Evolutionary conservation across 2,113 vertebrate genomes (phyloP).

Genomic region (Planiliza haematocheilus): DNA sequence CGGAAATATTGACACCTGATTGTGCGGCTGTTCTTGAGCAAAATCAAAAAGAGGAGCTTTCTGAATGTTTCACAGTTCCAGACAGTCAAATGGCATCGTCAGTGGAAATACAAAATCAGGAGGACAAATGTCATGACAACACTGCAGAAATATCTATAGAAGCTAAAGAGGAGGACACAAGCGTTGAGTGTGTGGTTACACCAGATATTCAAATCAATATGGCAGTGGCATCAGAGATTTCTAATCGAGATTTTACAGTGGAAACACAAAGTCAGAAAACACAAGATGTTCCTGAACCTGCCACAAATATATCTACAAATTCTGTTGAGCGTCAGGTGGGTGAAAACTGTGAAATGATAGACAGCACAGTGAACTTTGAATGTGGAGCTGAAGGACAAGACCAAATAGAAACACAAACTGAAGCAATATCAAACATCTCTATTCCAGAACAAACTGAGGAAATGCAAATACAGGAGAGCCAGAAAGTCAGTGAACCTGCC

Average conservation of each 20-base stretch:
- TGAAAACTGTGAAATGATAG: constrained; percentile 14
- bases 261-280: constrained; percentile 35
- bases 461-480: constrained; percentile 21
- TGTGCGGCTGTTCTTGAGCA: constrained; percentile 14
- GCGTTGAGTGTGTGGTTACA: constrained; percentile 1
- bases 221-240: constrained; percentile 1
- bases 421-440: constrained; percentile 1
- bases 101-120: constrained; percentile 23
- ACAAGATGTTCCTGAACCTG: constrained; percentile 17
- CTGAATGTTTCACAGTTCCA: constrained; percentile 25
- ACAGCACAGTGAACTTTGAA: constrained; percentile 31
- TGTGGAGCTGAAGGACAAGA: neutral
- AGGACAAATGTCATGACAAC: constrained; percentile 19
- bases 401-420: constrained; percentile 10
- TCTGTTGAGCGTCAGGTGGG: neutral
- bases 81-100: neutral
- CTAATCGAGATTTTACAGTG: neutral
- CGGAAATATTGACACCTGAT: constrained; percentile 19
- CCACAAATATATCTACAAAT: constrained; percentile 1
- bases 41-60: constrained; percentile 28
- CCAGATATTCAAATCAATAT: constrained; percentile 12
- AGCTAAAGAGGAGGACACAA: constrained; percentile 5
- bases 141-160: constrained; percentile 12
- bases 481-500: constrained; percentile 1
- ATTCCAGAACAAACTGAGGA: constrained; percentile 1